Conservation (phyloP, 2,113 vertebrate species). For the Mormyrus lacerda region DNA sequence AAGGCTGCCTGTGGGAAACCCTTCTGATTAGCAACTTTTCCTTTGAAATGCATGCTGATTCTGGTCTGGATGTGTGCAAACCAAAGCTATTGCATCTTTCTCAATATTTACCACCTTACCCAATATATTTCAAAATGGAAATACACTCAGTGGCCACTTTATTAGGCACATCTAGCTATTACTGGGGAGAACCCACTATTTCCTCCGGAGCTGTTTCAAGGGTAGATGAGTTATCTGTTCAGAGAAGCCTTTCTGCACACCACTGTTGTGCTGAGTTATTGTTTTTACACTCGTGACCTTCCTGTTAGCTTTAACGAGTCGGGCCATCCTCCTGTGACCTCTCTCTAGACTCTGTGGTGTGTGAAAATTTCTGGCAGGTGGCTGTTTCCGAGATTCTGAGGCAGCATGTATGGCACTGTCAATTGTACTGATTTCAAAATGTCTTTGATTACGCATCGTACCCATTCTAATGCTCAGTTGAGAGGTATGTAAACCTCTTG, state of each 20-base stretch:
- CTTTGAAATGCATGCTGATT: conserved; percentile 3
- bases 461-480: not conserved
- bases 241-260: not conserved
- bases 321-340: not conserved
- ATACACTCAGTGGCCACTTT: not conserved
- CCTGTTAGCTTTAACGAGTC: not conserved
- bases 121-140: conserved; percentile 14
- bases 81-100: not conserved
- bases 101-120: not conserved
- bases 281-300: not conserved
- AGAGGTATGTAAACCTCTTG: not conserved
- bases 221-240: not conserved
- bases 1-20: not conserved
- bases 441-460: not conserved
- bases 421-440: not conserved
- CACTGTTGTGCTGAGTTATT: not conserved
- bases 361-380: not conserved
- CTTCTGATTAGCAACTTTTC: not conserved
- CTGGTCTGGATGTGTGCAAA: conserved; percentile 18
- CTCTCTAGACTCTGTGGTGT: not conserved
- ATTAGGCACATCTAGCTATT: not conserved
- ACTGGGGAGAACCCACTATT: not conserved
- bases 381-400: not conserved
- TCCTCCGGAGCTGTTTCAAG: not conserved
- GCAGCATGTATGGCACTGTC: not conserved